phyloP scores from a whole-genome alignment of 2,888 invertebrate genomes.

The Apoda limacodes region DNA sequence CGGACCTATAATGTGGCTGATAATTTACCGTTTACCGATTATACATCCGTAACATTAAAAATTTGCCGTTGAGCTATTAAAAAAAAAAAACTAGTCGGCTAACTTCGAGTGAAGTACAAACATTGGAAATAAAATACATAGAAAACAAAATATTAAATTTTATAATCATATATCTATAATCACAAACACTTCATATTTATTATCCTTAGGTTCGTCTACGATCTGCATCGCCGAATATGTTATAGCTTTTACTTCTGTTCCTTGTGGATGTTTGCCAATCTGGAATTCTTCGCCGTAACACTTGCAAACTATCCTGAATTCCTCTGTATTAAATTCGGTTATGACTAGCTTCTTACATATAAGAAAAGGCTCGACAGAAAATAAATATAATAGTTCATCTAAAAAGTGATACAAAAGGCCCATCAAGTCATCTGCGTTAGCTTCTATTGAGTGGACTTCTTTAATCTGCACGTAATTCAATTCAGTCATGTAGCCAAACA shows the following conservation, averaged over 20 bases:
- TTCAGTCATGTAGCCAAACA: conserved; percentile 99
- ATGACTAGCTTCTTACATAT: conserved; percentile 90
- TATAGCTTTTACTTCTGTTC: conserved; percentile 98
- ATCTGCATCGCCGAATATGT: conserved; percentile 99
- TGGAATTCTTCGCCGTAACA: conserved; percentile 96
- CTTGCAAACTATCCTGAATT: conserved; percentile 82
- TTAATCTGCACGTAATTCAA: conserved; percentile 84
- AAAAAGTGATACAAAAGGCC: conserved; percentile 92
- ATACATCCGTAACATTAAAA: too few relatives aligned
- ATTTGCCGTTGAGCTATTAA: too few relatives aligned
- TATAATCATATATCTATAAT: conserved; percentile 94
- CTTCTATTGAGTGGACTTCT: conserved; percentile 85
- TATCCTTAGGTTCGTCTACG: conserved; percentile 76
- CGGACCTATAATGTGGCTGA: too few relatives aligned
- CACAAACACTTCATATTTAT: conserved; percentile 90
- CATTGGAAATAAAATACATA: too few relatives aligned
- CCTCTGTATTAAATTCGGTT: conserved; percentile 85
- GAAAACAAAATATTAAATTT: too few relatives aligned
- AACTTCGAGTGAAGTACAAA: too few relatives aligned
- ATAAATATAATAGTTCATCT: conserved; percentile 93
- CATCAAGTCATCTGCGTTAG: conserved; percentile 88
- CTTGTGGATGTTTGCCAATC: conserved; percentile 95
- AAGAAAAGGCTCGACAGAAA: conserved; percentile 91
- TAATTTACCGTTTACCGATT: too few relatives aligned
- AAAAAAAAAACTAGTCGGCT: too few relatives aligned